phyloP scores from a whole-genome alignment of 2,113 vertebrate genomes.

The Rousettus leschenaultii region DNA sequence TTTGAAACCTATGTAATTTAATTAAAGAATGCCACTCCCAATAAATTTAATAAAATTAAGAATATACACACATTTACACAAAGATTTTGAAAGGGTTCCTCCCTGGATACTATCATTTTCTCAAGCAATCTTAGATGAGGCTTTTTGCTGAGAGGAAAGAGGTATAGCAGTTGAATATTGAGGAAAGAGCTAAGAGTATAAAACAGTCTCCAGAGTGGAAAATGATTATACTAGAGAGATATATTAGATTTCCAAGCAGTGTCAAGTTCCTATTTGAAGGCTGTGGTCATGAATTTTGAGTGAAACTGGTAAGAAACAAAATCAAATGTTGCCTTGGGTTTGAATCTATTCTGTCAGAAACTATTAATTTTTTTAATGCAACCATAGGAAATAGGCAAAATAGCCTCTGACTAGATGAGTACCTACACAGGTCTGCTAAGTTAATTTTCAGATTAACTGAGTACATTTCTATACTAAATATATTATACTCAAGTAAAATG shows the following conservation, averaged over 20 bases:
- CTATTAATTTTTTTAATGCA: conserved; percentile 3
- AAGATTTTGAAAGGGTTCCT: neutral
- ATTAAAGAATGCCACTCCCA: no score
- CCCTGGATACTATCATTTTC: neutral
- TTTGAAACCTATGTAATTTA: no score
- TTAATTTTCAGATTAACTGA: neutral
- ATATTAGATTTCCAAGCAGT: conserved; percentile 19
- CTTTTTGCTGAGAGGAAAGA: neutral
- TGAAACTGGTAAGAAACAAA: conserved; percentile 41
- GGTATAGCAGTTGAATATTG: neutral
- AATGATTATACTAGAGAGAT: conserved; percentile 13
- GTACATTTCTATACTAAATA: neutral
- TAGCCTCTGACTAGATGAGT: neutral
- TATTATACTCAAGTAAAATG: neutral
- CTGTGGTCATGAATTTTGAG: conserved; percentile 55
- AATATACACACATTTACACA: no score
- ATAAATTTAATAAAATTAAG: no score
- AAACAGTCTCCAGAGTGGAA: conserved; percentile 7
- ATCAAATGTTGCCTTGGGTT: conserved; percentile 42
- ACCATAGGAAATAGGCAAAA: neutral
- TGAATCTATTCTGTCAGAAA: conserved; percentile 7
- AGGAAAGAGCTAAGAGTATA: conserved; percentile 22
- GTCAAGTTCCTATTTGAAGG: conserved; percentile 8
- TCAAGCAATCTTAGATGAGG: neutral
- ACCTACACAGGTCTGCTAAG: neutral